These are phyloP conservation scores for Epinephelus lanceolatus DNA, from an alignment of 2,113 vertebrate species.

Conservation along the genomic window DNA sequence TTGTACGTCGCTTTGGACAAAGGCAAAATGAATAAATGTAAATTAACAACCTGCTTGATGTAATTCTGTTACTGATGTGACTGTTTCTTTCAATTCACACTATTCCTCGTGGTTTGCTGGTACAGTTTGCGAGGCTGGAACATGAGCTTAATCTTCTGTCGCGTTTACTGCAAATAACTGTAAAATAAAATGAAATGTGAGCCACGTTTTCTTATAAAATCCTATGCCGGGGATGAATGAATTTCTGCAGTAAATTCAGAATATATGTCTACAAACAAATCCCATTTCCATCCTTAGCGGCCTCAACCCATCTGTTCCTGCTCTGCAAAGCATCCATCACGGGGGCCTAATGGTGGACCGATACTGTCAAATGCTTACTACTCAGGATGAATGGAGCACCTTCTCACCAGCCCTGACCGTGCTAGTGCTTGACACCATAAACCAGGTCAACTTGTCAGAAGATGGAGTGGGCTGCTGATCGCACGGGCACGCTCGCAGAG, in stretches of 20 bases:
- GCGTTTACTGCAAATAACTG: neutral
- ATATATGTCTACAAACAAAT: conserved; percentile 32
- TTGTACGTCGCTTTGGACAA: neutral
- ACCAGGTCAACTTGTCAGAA: conserved; percentile 70
- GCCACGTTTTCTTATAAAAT: conserved; percentile 8
- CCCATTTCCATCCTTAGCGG: conserved; percentile 34
- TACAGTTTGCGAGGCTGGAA: neutral
- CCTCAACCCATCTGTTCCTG: conserved; percentile 64
- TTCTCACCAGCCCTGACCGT: conserved; percentile 50
- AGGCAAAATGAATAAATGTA: neutral
- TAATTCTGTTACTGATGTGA: neutral
- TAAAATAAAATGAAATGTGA: conserved; percentile 25
- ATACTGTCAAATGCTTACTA: conserved; percentile 58
- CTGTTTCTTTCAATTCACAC: neutral
- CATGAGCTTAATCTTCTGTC: neutral
- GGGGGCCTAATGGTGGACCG: conserved; percentile 57
- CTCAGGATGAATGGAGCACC: conserved; percentile 60
- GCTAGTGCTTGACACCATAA: conserved; percentile 68
- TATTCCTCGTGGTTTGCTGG: neutral
- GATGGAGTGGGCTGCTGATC: conserved; percentile 60
- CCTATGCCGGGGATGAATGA: conserved; percentile 6
- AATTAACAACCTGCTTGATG: neutral
- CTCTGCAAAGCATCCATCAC: conserved; percentile 66
- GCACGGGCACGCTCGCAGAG: neutral
- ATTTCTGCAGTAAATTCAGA: conserved; percentile 26